phyloP scores from a whole-genome alignment of 2,113 vertebrate species.

The Phalacrocorax carbo region DNA sequence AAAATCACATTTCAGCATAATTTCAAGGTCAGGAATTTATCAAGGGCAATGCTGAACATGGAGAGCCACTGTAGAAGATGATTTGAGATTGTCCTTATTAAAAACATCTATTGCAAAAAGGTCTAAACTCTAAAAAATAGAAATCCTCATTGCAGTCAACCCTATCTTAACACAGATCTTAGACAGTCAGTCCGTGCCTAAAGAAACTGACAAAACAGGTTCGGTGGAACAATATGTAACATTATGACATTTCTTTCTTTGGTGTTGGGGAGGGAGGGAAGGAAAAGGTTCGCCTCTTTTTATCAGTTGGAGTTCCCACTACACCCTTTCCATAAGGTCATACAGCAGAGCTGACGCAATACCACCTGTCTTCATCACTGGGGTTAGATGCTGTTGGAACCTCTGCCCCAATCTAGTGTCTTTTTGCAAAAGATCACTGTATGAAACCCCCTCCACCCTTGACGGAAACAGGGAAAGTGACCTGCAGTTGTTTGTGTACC shows the following conservation, averaged over 20 bases:
- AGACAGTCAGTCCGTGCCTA: neutral
- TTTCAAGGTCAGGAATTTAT: neutral
- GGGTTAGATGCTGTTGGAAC: accelerated
- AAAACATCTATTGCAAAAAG: accelerated
- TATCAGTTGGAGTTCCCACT: neutral
- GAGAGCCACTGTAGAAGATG: neutral
- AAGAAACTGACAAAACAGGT: neutral
- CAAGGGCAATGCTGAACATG: accelerated
- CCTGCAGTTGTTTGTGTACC: neutral
- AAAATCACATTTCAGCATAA: neutral
- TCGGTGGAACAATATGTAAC: neutral
- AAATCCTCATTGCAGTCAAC: neutral
- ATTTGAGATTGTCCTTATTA: neutral
- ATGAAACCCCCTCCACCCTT: accelerated
- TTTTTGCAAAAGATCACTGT: neutral
- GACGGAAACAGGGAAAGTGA: neutral
- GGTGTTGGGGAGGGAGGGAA: neutral
- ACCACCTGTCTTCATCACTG: too few relatives aligned
- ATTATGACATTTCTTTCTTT: neutral
- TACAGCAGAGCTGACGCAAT: neutral
- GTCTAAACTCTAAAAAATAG: neutral
- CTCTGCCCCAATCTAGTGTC: neutral
- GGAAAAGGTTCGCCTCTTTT: neutral
- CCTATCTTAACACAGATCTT: neutral
- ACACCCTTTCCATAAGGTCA: neutral